Percentiles rank a stretch among this genome's conserved stretches.
Conservation (phyloP, 1,140 invertebrate species). For the Drosophila fuyamai region DNA sequence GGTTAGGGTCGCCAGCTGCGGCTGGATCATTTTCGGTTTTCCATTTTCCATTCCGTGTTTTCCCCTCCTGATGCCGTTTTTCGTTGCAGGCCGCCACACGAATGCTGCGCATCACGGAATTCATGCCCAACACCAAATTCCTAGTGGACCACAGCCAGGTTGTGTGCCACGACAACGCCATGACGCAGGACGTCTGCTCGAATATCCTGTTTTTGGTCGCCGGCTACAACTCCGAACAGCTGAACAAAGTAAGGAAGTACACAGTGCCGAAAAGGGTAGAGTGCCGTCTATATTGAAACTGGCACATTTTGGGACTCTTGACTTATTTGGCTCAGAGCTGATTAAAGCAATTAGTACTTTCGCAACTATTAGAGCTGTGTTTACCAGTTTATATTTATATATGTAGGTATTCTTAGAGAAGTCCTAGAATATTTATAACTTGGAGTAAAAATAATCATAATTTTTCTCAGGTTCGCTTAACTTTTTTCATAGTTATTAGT, state of each 20-base stretch:
- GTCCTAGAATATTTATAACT: no score
- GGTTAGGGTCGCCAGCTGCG: not conserved
- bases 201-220: conserved; percentile 87
- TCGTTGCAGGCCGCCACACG: conserved; percentile 83
- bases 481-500: no score
- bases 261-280: not conserved
- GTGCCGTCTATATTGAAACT: not conserved
- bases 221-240: conserved; percentile 86
- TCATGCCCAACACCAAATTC: conserved; percentile 86
- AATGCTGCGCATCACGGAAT: conserved; percentile 86
- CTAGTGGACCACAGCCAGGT: conserved; percentile 85
- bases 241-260: conserved; percentile 78
- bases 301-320: not conserved
- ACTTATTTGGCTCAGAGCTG: no score
- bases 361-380: no score
- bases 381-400: no score
- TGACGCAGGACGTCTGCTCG: conserved; percentile 86
- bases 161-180: conserved; percentile 85
- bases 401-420: no score
- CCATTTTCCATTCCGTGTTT: conserved; percentile 19
- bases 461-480: no score
- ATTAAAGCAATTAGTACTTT: no score
- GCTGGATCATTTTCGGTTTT: not conserved
- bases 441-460: no score
- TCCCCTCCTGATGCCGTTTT: conserved; percentile 10